Conservation (phyloP, 2,888 invertebrate genomes). For the Hetaerina titia region DNA sequence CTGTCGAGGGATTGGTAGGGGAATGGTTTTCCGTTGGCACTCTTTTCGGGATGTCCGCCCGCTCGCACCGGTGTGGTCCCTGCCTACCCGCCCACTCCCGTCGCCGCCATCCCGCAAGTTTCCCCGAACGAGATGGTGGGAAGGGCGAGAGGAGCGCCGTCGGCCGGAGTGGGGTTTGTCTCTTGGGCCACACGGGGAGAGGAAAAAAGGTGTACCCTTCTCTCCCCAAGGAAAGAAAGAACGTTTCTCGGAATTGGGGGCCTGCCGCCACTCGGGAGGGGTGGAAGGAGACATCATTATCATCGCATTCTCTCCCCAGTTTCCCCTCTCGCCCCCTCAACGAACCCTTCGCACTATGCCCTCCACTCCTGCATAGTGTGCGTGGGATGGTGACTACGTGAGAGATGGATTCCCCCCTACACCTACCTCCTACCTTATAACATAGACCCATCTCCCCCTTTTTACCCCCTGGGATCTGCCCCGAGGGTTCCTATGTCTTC, state of each 20-base stretch:
- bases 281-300: not conserved
- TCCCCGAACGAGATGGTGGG: not conserved
- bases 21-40: not conserved
- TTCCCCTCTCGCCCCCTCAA: not conserved
- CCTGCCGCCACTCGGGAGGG: not conserved
- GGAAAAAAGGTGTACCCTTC: not conserved
- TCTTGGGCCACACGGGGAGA: no score
- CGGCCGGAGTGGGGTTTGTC: not conserved
- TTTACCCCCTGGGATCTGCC: no score
- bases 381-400: not conserved
- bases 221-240: not conserved
- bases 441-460: no score
- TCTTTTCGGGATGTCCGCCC: not conserved
- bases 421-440: no score
- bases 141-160: not conserved
- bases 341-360: not conserved
- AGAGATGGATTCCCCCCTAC: slow-evolving; percentile 7
- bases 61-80: not conserved
- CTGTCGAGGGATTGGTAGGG: not conserved
- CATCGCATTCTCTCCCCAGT: not conserved
- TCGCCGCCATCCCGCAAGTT: not conserved
- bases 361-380: not conserved
- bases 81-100: not conserved
- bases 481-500: no score
- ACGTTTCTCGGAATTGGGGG: not conserved